Evolutionary conservation across 2,888 invertebrate genomes (phyloP).

Genomic region (Apocheima hispidaria): DNA sequence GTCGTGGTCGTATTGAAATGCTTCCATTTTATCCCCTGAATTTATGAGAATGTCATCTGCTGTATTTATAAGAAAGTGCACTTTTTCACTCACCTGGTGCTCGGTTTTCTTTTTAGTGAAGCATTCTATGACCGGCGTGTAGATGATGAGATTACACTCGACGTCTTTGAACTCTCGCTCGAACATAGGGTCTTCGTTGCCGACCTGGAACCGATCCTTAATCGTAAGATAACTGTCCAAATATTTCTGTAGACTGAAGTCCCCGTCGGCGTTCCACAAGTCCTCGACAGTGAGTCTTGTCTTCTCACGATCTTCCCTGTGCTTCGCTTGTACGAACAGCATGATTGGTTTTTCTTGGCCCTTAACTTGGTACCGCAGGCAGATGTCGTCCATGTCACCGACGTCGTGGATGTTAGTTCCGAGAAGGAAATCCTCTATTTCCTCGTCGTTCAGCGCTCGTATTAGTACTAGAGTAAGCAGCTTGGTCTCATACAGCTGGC

Average conservation of each 20-base stretch:
- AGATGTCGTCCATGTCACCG: constrained; percentile 58
- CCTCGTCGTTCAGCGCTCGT: constrained; percentile 49
- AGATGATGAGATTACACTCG: constrained; percentile 53
- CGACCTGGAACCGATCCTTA: constrained; percentile 47
- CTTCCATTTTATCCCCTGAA: constrained; percentile 39
- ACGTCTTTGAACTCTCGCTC: constrained; percentile 46
- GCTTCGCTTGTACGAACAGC: constrained; percentile 57
- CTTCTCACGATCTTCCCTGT: constrained; percentile 52
- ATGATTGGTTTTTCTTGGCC: constrained; percentile 40
- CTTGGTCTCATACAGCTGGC: constrained; percentile 50
- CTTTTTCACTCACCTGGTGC: constrained; percentile 38
- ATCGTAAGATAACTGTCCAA: constrained; percentile 56
- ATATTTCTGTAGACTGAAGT: constrained; percentile 52
- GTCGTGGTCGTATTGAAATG: constrained; percentile 52
- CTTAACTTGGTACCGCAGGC: constrained; percentile 49
- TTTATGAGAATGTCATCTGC: constrained; percentile 3
- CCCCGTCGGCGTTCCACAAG: constrained; percentile 44
- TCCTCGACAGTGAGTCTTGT: constrained; percentile 49
- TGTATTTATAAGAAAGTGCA: constrained; percentile 46
- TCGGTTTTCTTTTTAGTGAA: constrained; percentile 43
- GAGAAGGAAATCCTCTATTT: constrained; percentile 50
- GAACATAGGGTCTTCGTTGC: constrained; percentile 49
- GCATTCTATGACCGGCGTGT: constrained; percentile 51
- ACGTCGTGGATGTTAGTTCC: constrained; percentile 55
- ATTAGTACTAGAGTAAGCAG: constrained; percentile 50